Evolutionary conservation across 1,140 invertebrate genomes (phyloP).

Genomic region (Cyphomyrmex costatus): DNA sequence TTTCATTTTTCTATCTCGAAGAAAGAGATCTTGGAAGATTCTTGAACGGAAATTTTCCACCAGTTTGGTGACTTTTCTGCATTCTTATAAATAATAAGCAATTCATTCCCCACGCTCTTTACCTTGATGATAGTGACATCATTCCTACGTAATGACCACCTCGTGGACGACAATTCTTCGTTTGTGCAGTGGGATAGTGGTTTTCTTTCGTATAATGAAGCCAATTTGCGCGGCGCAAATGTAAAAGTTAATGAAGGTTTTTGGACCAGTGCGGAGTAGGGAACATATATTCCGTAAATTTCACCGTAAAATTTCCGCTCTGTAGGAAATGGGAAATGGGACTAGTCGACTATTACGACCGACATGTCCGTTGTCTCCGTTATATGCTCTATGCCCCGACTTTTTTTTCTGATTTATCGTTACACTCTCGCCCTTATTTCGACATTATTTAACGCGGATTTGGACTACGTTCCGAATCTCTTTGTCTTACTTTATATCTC

Average conservation of each 20-base stretch:
- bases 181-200: conserved; percentile 19
- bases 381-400: conserved; percentile 41
- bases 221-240: conserved; percentile 59
- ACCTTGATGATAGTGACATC: conserved; percentile 6
- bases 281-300: conserved; percentile 27
- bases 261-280: neutral
- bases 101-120: conserved; percentile 6
- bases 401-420: conserved; percentile 70
- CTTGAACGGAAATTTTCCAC: neutral
- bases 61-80: neutral
- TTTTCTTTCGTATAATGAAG: conserved; percentile 56
- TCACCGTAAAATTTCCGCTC: conserved; percentile 52
- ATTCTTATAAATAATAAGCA: conserved; percentile 9
- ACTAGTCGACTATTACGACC: conserved; percentile 68
- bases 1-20: neutral
- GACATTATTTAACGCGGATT: conserved; percentile 70
- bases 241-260: conserved; percentile 51
- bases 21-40: neutral
- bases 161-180: conserved; percentile 39
- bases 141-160: conserved; percentile 24
- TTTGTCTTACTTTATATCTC: neutral
- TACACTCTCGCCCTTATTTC: conserved; percentile 67
- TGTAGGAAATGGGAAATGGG: conserved; percentile 41
- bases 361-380: conserved; percentile 58
- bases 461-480: neutral